Evolutionary conservation across 1,140 invertebrate species (phyloP).

Genomic region (Aphelenchoides besseyi): DNA sequence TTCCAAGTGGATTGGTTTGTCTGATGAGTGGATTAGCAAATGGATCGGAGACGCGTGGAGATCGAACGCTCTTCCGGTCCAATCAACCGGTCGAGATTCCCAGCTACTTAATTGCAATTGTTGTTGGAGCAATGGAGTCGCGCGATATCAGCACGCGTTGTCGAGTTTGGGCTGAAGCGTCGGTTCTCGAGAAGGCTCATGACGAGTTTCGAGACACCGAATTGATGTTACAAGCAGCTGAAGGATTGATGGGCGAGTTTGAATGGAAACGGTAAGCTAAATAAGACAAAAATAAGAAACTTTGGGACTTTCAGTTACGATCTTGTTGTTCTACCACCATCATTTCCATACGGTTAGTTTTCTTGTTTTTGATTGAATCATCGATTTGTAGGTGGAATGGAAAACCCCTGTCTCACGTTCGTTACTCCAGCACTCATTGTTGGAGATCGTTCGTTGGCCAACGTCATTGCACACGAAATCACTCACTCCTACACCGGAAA

Average conservation of each 20-base stretch:
- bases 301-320: constrained; percentile 69
- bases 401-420: constrained; percentile 93
- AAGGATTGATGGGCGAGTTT: constrained; percentile 68
- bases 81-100: constrained; percentile 70
- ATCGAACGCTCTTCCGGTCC: constrained; percentile 68
- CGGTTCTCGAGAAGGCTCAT: constrained; percentile 75
- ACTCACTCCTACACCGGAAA: constrained; percentile 94
- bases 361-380: neutral
- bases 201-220: constrained; percentile 70
- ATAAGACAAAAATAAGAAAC: neutral
- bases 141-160: constrained; percentile 69
- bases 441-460: constrained; percentile 73
- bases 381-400: constrained; percentile 75
- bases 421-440: constrained; percentile 79
- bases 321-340: constrained; percentile 83
- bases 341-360: constrained; percentile 76
- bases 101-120: constrained; percentile 75
- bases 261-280: constrained; percentile 62
- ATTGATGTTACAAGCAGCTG: constrained; percentile 76
- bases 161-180: constrained; percentile 82
- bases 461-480: constrained; percentile 89
- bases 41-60: constrained; percentile 29
- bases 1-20: constrained; percentile 74
- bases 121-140: constrained; percentile 76
- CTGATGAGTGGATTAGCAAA: constrained; percentile 79